Base-by-base conservation (phyloP, 2,888 invertebrate genomes). In the Eurois occulta region DNA sequence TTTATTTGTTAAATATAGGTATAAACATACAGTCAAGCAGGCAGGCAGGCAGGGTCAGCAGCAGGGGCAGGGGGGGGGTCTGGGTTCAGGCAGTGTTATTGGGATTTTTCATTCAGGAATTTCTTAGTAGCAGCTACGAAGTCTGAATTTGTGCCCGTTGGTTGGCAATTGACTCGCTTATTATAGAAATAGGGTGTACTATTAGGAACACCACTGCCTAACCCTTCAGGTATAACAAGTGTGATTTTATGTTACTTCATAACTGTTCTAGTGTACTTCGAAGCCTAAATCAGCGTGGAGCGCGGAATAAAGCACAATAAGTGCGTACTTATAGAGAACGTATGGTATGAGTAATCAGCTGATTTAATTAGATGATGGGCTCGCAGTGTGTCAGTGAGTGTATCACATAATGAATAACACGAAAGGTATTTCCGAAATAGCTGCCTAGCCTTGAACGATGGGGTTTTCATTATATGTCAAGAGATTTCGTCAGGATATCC, bases 351-450 rank as follows among this genome's bases (percentile, higher is more conserved):
- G 64, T 83, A 78, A 84, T 48, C 41, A 64, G 78, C 71, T 81
- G 84, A 78, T 55, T 81, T 71, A 81, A 81, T 81, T 84, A 81
- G 32, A 18, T 7, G 78, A 71, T 43, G 66, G 48, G 38, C 32
- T 62, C 41, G 41, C 68, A 43, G 64, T 84, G 79, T 78, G 78
- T 67, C 84, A 67, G 32, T 83, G 28, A 43, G n/a, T 46, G 43
- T 64, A 48, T 35, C 64, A 32, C 32, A 6, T 35, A 43, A 6
- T 83, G 84, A 80, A 71, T 62, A 78, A 68, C 38, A 28, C 46
- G 6, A 68, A 41, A 43, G 67, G 67, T 64, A 58, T 81, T 81
- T 72, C 80, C 28, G 71, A 35, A 78, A 48, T 84, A 48, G 8
- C 16, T 35, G 41, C 18, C 13, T 52, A 32, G 43, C 83, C 58